Conservation (phyloP, 2,797 vertebrate genomes). For the Gouania willdenowi region DNA sequence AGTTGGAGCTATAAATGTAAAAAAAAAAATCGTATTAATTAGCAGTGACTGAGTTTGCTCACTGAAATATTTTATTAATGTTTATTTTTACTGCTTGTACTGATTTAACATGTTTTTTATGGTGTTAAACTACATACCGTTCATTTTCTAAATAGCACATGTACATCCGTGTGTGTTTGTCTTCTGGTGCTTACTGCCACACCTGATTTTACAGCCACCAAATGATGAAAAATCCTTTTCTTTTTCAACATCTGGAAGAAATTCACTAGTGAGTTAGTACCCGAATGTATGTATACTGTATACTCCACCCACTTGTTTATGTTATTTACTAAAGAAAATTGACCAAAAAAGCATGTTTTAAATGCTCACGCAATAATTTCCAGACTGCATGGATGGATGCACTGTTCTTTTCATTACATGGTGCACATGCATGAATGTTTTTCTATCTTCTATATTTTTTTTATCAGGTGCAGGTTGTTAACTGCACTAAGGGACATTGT, state of each 20-base stretch:
- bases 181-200: conserved; percentile 34
- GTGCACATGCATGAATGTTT: too few relatives aligned
- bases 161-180: neutral
- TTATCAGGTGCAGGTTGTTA: conserved; percentile 9
- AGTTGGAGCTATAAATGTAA: conserved; percentile 30
- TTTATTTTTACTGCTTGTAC: conserved; percentile 32
- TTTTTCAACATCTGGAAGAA: too few relatives aligned
- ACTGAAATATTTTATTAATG: too few relatives aligned
- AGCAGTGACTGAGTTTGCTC: conserved; percentile 60
- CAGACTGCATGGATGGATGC: too few relatives aligned
- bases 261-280: conserved; percentile 39
- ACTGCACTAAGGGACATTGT: neutral
- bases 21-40: conserved; percentile 77
- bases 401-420: too few relatives aligned
- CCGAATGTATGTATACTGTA: conserved; percentile 17
- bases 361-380: too few relatives aligned
- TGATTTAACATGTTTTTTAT: too few relatives aligned
- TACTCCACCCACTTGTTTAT: conserved; percentile 12
- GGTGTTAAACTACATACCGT: too few relatives aligned
- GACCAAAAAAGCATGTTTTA: too few relatives aligned
- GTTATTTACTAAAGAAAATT: conserved; percentile 10
- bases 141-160: too few relatives aligned
- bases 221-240: too few relatives aligned
- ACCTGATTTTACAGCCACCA: conserved; percentile 51
- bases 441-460: too few relatives aligned